Evolutionary conservation across 2,113 vertebrate species (phyloP).

Genomic region (Tiliqua scincoides): DNA sequence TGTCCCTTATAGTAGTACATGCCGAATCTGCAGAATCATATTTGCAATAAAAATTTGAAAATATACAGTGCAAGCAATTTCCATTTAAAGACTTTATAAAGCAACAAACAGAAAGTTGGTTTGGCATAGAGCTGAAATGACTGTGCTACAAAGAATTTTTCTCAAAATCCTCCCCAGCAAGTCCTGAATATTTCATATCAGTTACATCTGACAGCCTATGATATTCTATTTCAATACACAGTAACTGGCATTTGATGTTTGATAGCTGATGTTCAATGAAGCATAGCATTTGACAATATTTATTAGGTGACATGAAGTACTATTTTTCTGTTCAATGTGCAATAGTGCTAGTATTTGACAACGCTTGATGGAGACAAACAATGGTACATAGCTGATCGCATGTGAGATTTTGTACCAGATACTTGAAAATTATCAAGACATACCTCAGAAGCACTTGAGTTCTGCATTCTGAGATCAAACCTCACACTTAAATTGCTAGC

Average conservation of each 20-base stretch:
- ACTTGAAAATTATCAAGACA: background rate
- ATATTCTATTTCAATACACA: background rate
- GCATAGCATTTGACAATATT: no score
- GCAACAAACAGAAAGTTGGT: no score
- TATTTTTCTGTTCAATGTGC: background rate
- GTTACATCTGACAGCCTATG: background rate
- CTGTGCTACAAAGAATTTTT: background rate
- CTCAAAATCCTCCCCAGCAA: background rate
- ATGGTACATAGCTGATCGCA: background rate
- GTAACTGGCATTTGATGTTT: background rate
- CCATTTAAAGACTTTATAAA: background rate
- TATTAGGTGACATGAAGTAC: no score
- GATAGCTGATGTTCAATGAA: background rate
- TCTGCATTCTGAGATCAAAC: background rate
- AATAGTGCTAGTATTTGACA: background rate
- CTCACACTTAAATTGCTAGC: background rate
- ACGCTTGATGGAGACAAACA: background rate
- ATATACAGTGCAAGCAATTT: background rate
- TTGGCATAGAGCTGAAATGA: background rate
- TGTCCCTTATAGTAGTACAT: background rate
- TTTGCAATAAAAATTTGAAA: background rate
- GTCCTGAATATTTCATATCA: background rate
- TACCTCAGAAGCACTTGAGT: background rate
- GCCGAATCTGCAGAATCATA: background rate
- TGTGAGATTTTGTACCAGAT: background rate